phyloP scores from a whole-genome alignment of 2,113 vertebrate genomes.

The Oncorhynchus keta region DNA sequence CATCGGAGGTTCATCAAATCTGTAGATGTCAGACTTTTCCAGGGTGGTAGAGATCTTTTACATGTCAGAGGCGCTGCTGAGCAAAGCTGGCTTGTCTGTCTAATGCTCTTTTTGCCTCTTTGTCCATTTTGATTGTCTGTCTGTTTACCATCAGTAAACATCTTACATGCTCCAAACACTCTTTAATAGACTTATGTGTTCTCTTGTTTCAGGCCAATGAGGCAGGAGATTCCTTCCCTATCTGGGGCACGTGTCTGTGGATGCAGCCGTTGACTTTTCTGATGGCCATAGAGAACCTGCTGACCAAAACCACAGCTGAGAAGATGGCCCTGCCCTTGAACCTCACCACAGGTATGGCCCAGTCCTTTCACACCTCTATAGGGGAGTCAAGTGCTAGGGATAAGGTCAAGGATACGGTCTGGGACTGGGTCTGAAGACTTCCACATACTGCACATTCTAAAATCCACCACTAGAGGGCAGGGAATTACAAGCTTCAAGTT shows the following conservation, averaged over 20 bases:
- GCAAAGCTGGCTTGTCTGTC: background rate
- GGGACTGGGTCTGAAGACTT: background rate
- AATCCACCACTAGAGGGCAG: conserved; percentile 44
- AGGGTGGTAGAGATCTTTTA: conserved; percentile 73
- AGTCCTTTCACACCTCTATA: background rate
- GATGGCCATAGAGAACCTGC: conserved; percentile 69
- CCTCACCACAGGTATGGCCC: conserved; percentile 62
- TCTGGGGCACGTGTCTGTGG: conserved; percentile 81
- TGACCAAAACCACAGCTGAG: conserved; percentile 62
- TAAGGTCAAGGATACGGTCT: conserved; percentile 17
- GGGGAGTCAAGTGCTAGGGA: conserved; percentile 61
- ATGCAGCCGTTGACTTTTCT: conserved; percentile 76
- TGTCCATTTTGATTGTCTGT: too few species aligned
- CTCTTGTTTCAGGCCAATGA: conserved; percentile 69
- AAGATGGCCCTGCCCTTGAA: conserved; percentile 76
- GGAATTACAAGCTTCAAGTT: conserved; percentile 22
- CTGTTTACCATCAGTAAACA: background rate
- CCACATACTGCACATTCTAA: background rate
- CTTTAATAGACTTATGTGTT: too few species aligned
- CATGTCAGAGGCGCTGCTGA: conserved; percentile 39
- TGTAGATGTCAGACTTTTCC: conserved; percentile 73
- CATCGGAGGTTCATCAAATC: conserved; percentile 70
- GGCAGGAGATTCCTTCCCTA: conserved; percentile 75
- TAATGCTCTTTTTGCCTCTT: too few species aligned
- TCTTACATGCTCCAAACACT: too few species aligned